phyloP scores from a whole-genome alignment of 2,888 invertebrate species.

The Boloria euphrosyne region DNA sequence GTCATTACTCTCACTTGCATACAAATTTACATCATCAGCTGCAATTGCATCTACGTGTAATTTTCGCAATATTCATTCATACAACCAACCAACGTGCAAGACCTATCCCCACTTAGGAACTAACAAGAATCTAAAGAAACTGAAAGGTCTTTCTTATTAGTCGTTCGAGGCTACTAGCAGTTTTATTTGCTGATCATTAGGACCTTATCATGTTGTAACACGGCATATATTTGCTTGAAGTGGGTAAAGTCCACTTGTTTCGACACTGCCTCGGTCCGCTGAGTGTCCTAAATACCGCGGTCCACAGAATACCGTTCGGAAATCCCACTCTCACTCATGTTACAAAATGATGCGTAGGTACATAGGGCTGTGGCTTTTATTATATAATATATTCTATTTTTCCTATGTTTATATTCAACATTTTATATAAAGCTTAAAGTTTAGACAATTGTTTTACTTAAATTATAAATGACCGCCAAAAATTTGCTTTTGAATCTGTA shows the following conservation, averaged over 20 bases:
- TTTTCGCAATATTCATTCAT: conserved; percentile 58
- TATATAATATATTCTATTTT: no score
- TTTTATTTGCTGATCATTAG: conserved; percentile 39
- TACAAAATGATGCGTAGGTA: conserved; percentile 41
- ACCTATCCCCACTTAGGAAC: conserved; percentile 34
- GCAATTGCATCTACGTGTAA: conserved; percentile 43
- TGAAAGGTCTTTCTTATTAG: conserved; percentile 36
- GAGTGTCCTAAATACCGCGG: conserved; percentile 66
- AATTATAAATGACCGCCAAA: no score
- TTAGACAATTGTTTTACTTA: no score
- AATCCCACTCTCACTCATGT: conserved; percentile 48
- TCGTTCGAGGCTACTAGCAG: conserved; percentile 31
- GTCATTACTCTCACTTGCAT: conserved; percentile 37
- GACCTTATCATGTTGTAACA: conserved; percentile 45
- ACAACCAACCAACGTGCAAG: conserved; percentile 47
- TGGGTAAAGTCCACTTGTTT: conserved; percentile 51
- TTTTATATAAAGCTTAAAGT: no score
- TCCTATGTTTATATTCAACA: no score
- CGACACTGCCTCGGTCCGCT: conserved; percentile 58
- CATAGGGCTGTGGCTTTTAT: not conserved
- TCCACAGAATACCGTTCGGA: conserved; percentile 58
- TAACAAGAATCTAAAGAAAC: conserved; percentile 13
- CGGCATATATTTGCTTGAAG: conserved; percentile 47
- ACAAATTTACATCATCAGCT: conserved; percentile 47
- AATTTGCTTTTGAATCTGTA: no score